Evolutionary conservation across 2,113 vertebrate species (phyloP), one percentile per base, ranked within the genome.

Genomic region (Seriola quinqueradiata): DNA sequence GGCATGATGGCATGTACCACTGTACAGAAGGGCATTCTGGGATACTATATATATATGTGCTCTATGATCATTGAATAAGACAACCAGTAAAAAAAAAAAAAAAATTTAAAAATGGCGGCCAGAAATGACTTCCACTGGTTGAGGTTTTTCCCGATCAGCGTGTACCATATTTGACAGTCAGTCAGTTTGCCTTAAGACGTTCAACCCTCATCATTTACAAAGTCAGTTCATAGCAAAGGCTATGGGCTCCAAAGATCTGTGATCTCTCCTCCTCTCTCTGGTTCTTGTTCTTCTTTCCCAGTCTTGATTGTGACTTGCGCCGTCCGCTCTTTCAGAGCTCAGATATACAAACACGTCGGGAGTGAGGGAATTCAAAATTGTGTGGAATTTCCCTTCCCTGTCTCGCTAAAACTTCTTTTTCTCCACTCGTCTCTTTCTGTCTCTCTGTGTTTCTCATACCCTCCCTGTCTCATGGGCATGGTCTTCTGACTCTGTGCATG

Each of bases 291-390:
- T 4, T 4, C 68, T 64, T 79, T 92, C 94, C 71, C 83, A 48
- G 85, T 88, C 94, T 82, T 95, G 94, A 96, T 96, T 95, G 95
- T 95, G 94, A 95, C 93, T 94, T 90, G 93, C 91, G 79, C 92
- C 71, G 77, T 91, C 92, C 60, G 91, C 92, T 95, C 92, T 91
- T 92, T 90, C 71, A 83, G 93, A 94, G 93, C 92, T 92, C 87
- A 50, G 50, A 84, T 88, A 63, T 83, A 72, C 76, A 79, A 92
- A 90, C 82, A 87, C 88, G 75, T 76, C 3, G 89, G 88, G 87
- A 92, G 87, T 87, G 82, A 89, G 75, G 83, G 86, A 93, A 87
- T 89, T 86, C 75, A 64, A 87, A 79, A 85, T 70, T 78, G 75
- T 68, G 71, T 88, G 82, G 86, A 88, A 84, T 85, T 89, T 89